Evolutionary conservation across 2,797 vertebrate genomes (phyloP), one percentile per base, ranked within the genome.

Genomic region (Enteromius argenteus): DNA sequence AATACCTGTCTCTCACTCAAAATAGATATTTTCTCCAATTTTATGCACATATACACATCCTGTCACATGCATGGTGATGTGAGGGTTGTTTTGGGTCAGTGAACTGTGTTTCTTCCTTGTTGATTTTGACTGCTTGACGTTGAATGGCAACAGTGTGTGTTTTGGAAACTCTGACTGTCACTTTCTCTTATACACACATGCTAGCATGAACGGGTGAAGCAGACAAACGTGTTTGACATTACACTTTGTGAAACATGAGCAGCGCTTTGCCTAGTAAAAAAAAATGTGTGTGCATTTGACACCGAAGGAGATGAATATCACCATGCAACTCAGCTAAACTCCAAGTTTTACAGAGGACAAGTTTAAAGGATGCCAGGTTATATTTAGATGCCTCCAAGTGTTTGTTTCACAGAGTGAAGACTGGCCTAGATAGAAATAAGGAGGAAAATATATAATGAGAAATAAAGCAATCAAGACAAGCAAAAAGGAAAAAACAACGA

Each of bases 381-480:
- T 88, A 87, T 88, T 88, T 90, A 90, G 87, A 81, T 73, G 77
- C 72, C 53, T 86, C 46, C 37, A 60, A 80, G 84, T 85, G 86
- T 88, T 90, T 88, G 86, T 87, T 88, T 88, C 72, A 69, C 80
- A 87, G 87, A 88, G 72, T 87, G 86, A 88, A 83, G 85, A 64
- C 37, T 88, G 89, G 83, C 89, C 87, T 87, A 90, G 80, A 88
- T 88, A 85, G 37, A 80, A 76, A 68, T 86, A 51, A 66, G 68
- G 58, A 66, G 73, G 83, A 64, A 87, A 81, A 86, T 79, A 71
- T 21, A 79, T 27, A 35, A 80, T 71, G 81, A 58, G 71, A 86
- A 88, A 85, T 79, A 85, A 86, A 87, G 82, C 79, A 81, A 87
- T 83, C 56, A 73, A 86, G 69, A 69, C 71, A 27, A 42, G 67